These are phyloP conservation scores for Hormiphora californensis DNA, from an alignment of 37 sponge, comb jelly and placozoan species.

Conservation along the genomic window DNA sequence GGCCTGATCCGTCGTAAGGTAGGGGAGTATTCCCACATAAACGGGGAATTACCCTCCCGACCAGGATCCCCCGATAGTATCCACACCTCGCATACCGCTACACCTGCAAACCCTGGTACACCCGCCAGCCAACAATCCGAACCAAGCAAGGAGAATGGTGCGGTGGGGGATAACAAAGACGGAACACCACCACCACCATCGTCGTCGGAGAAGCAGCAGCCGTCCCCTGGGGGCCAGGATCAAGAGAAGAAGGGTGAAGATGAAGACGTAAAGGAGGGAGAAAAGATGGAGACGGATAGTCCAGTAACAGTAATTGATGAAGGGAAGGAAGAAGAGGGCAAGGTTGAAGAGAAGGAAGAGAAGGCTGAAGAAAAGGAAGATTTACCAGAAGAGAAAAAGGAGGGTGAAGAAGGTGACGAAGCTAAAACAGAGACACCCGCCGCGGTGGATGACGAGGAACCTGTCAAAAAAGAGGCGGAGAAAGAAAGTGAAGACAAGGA, in stretches of 20 bases:
- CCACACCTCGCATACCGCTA: neutral
- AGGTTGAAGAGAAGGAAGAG: neutral
- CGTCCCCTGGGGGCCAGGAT: no score
- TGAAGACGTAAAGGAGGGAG: neutral
- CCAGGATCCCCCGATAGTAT: slow-evolving; percentile 18
- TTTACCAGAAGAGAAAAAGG: neutral
- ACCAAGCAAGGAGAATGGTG: no score
- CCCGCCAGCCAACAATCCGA: no score
- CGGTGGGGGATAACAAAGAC: no score
- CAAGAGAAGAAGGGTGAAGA: neutral
- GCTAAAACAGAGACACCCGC: neutral
- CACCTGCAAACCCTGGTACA: neutral
- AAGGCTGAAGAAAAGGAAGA: neutral
- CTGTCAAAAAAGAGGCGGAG: neutral
- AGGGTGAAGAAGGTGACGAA: neutral
- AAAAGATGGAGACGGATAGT: neutral
- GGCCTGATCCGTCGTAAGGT: slow-evolving; percentile 79
- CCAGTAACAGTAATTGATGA: neutral
- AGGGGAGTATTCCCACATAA: neutral
- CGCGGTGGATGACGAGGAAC: slow-evolving; percentile 7
- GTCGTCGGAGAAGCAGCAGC: no score
- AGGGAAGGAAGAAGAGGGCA: neutral
- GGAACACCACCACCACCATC: no score
- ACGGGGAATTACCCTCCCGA: neutral
- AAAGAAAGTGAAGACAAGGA: neutral